Evolutionary conservation across 2,113 vertebrate species (phyloP).

Genomic region (Pterocles burchelli): DNA sequence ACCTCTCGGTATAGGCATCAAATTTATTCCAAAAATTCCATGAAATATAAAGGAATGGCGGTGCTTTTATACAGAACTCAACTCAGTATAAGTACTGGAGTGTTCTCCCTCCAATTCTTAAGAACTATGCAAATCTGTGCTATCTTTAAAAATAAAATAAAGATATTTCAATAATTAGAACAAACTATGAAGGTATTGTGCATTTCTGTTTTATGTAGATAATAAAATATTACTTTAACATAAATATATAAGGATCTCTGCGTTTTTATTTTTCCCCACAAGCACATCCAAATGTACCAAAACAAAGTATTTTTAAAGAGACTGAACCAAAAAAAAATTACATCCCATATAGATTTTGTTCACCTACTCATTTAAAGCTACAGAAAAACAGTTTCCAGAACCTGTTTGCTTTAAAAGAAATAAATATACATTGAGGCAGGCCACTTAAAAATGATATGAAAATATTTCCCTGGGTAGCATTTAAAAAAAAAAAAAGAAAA

Average conservation of each 20-base stretch:
- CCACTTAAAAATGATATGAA: slow-evolving; percentile 85
- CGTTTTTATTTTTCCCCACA: slow-evolving; percentile 90
- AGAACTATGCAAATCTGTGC: slow-evolving; percentile 64
- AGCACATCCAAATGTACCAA: slow-evolving; percentile 92
- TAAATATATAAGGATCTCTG: slow-evolving; percentile 93
- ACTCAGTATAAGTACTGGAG: slow-evolving; percentile 59
- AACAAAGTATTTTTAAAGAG: slow-evolving; percentile 88
- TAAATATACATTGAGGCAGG: slow-evolving; percentile 88
- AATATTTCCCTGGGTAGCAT: slow-evolving; percentile 92
- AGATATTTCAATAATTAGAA: slow-evolving; percentile 94
- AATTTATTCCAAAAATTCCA: slow-evolving; percentile 78
- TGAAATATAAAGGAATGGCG: slow-evolving; percentile 71
- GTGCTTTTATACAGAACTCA: slow-evolving; percentile 70
- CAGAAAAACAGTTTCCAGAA: slow-evolving; percentile 88
- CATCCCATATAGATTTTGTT: slow-evolving; percentile 90
- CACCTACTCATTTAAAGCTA: slow-evolving; percentile 92
- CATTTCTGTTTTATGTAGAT: slow-evolving; percentile 95
- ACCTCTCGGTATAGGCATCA: slow-evolving; percentile 67
- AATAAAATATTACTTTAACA: slow-evolving; percentile 95
- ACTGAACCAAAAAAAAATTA: slow-evolving; percentile 82
- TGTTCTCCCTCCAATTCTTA: slow-evolving; percentile 47
- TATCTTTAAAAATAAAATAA: slow-evolving; percentile 79
- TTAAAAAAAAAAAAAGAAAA: slow-evolving; percentile 81
- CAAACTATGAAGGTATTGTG: slow-evolving; percentile 93
- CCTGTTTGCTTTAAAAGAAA: slow-evolving; percentile 87